Percentiles rank a stretch among this genome's conserved stretches.
phyloP scores from a whole-genome alignment of 2,113 vertebrate genomes.

The Apeltes quadracus region DNA sequence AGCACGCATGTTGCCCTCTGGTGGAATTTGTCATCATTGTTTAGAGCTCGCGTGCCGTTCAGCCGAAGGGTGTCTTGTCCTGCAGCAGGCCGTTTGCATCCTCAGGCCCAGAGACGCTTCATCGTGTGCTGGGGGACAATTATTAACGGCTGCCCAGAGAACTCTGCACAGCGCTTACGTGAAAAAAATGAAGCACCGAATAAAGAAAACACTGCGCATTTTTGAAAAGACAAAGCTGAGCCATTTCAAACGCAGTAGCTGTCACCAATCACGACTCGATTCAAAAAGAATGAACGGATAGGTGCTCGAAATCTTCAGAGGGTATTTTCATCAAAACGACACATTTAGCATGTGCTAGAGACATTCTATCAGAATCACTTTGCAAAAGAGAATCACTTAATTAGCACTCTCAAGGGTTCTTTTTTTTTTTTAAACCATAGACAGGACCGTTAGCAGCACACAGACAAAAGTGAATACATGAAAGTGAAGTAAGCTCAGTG shows the following conservation, averaged over 20 bases:
- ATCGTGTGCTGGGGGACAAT: slow-evolving; percentile 37
- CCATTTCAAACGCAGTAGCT: slow-evolving; percentile 58
- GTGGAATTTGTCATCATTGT: slow-evolving; percentile 70
- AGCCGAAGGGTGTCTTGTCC: slow-evolving; percentile 33
- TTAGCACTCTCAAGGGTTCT: slow-evolving; percentile 64
- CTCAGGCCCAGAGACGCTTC: slow-evolving; percentile 37
- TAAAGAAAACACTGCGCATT: slow-evolving; percentile 2
- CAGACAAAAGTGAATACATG: slow-evolving; percentile 71
- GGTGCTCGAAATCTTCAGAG: slow-evolving; percentile 60
- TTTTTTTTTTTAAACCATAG: slow-evolving; percentile 31
- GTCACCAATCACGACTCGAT: slow-evolving; percentile 53
- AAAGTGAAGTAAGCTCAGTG: slow-evolving; percentile 67
- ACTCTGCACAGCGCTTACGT: slow-evolving; percentile 22
- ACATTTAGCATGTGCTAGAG: slow-evolving; percentile 58
- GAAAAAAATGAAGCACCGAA: slow-evolving; percentile 18
- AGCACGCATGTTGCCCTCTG: slow-evolving; percentile 71
- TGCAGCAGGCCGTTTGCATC: slow-evolving; percentile 25
- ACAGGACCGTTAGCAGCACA: slow-evolving; percentile 50
- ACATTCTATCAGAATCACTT: slow-evolving; percentile 70
- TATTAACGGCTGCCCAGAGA: slow-evolving; percentile 51
- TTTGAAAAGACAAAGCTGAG: background rate
- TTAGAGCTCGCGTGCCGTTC: background rate
- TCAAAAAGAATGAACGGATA: slow-evolving; percentile 52
- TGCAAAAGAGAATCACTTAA: slow-evolving; percentile 63
- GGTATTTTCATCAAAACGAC: slow-evolving; percentile 60